Conservation (phyloP, 1,140 invertebrate genomes). For the Papilio glaucus region DNA sequence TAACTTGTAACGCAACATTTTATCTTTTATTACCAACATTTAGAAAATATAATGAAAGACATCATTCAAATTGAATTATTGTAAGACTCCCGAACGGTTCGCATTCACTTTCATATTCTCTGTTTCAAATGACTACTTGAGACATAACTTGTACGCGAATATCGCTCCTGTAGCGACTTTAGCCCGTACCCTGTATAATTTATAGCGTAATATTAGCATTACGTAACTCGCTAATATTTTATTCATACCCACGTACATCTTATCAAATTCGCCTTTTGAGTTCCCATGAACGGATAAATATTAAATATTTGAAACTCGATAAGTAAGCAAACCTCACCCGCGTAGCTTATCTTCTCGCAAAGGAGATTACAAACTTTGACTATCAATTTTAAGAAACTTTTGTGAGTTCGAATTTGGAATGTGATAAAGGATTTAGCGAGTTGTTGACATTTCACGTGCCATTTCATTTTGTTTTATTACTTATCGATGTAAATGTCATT, state of each 20-base stretch:
- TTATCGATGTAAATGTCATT: conserved; percentile 17
- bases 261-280: conserved; percentile 43
- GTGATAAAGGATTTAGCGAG: conserved; percentile 51
- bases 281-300: conserved; percentile 50
- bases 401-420: conserved; percentile 50
- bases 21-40: conserved; percentile 13
- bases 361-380: conserved; percentile 66
- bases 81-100: neutral
- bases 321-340: conserved; percentile 56
- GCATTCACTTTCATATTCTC: conserved; percentile 32
- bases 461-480: conserved; percentile 20
- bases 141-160: conserved; percentile 23
- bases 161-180: conserved; percentile 31
- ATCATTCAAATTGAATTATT: conserved; percentile 24
- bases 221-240: conserved; percentile 36
- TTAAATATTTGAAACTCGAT: conserved; percentile 62
- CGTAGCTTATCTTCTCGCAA: conserved; percentile 62
- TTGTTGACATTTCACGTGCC: conserved; percentile 42
- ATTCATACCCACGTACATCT: conserved; percentile 41
- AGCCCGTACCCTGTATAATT: conserved; percentile 22
- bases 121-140: conserved; percentile 33
- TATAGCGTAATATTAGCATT: conserved; percentile 35
- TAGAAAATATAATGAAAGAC: conserved; percentile 22
- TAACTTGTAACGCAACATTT: neutral
- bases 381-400: conserved; percentile 60